Evolutionary conservation across 2,113 vertebrate genomes (phyloP), one percentile per base, ranked within the genome.

Genomic region (Oncorhynchus clarkii): DNA sequence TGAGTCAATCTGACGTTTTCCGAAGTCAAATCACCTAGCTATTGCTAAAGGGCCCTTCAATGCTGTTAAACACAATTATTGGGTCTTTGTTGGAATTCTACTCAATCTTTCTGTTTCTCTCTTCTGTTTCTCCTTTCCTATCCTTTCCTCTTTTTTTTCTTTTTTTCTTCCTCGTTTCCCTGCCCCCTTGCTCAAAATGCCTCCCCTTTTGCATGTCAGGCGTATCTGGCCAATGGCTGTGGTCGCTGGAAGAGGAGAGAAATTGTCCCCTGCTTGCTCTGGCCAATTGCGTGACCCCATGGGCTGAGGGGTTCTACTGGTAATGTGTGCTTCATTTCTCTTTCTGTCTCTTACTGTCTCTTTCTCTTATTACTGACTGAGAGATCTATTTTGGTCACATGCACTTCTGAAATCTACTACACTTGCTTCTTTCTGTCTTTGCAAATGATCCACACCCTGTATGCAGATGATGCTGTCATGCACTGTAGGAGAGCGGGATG

Each of bases 161-260:
- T 27, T 27, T 3, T 27, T 27, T 27, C 2, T 85, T 82, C 85
- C 83, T 84, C 86, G 87, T 85, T 80, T 89, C 86, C 86, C 86
- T 89, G 88, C 82, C 84, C n/a, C 73, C 73, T 66, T 72, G 70
- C 78, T 88, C 62, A 86, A 83, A 91, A 84, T 85, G 87, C 92
- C 74, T 34, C 78, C 78, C 79, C 88, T 92, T 94, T 80, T 95
- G 92, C 93, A 94, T 96, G 91, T 94, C 94, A 83, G 95, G 92
- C 89, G 89, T 94, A 91, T 94, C 93, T 95, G 82, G 92, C 92
- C 93, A 94, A 93, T 88, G 94, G 93, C 77, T 84, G 83, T 90
- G 88, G 86, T 90, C 86, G 90, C 74, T 84, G 88, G 79, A 89
- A 88, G 92, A 91, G 91, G 88, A 90, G 89, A 89, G 26, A 91